Evolutionary conservation across 1,140 invertebrate genomes (phyloP), one percentile per base, ranked within the genome.

Genomic region (Brachionus paranguensis): DNA sequence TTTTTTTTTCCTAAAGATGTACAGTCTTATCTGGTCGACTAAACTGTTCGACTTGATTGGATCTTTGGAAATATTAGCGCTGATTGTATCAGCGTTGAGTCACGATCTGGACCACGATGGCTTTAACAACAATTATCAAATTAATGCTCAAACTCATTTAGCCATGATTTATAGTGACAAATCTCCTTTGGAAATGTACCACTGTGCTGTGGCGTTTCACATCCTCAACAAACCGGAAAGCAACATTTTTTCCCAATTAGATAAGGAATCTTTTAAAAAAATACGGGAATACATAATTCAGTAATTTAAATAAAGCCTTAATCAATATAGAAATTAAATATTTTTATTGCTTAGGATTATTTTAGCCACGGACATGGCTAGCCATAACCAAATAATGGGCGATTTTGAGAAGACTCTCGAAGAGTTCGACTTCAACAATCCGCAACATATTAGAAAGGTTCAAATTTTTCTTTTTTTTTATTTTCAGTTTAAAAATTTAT

Each of bases 121-220:
- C 14, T 90, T 89, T 85, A 90, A 90, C 84, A 90, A 90, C 86
- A 88, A 89, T 88, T 90, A 85, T 74, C 90, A 92, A 88, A 95
- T 95, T 86, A 95, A 95, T 87, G 94, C 94, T 17, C 91, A 93
- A 84, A 95, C 94, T 7, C 94, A 95, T 87, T 88, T 95, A 85
- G 94, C 94, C 8, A 91, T 95, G 72, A 91, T 94, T 85, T 95
- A 95, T 89, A 95, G 95, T 88, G 94, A 95, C 89, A 94, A 95
- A 85, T 95, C 94, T 60, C 94, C 94, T 1, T 89, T 95, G 86
- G 94, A 95, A 88, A 95, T 95, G 89, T 94, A 95, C 88, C 94
- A 95, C 86, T 95, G 94, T 88, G 94, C 94, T 37, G 93, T 95
- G 64, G 93, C 94, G 11, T 95, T 95, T 89, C 92, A 93, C 41